Evolutionary conservation across 1,140 invertebrate species (phyloP).

Genomic region (Drosophila auraria): DNA sequence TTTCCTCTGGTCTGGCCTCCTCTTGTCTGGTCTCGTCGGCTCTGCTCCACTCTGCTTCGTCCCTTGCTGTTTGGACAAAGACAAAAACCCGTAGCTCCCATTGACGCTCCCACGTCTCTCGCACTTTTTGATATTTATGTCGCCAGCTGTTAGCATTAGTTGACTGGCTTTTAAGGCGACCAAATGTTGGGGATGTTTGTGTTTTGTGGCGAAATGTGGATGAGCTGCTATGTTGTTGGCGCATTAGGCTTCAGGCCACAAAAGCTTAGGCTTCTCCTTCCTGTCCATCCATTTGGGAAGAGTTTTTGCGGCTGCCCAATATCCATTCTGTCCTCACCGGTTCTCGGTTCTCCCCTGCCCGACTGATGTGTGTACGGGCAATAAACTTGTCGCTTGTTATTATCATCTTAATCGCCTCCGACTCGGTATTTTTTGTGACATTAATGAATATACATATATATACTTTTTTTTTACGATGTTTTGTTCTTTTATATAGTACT

Average conservation of each 20-base stretch:
- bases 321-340: slow-evolving; percentile 29
- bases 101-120: slow-evolving; percentile 11
- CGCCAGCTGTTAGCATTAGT: slow-evolving; percentile 82
- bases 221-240: slow-evolving; percentile 40
- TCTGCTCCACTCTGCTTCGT: slow-evolving; percentile 1
- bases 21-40: slow-evolving; percentile 1
- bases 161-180: slow-evolving; percentile 78
- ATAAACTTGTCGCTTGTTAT: slow-evolving; percentile 83
- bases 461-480: slow-evolving; percentile 18
- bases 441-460: slow-evolving; percentile 50
- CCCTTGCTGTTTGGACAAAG: slow-evolving; percentile 43
- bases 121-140: slow-evolving; percentile 72
- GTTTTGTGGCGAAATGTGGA: slow-evolving; percentile 30
- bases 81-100: slow-evolving; percentile 43
- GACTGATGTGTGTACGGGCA: slow-evolving; percentile 65
- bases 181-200: slow-evolving; percentile 63
- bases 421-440: slow-evolving; percentile 55
- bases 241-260: slow-evolving; percentile 79
- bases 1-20: slow-evolving; percentile 14
- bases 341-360: slow-evolving; percentile 5
- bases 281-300: slow-evolving; percentile 30
- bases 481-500: slow-evolving; percentile 33
- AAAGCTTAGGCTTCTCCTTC: slow-evolving; percentile 71
- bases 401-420: slow-evolving; percentile 82
- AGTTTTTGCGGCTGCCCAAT: slow-evolving; percentile 60